A percentile compares a stretch with the other conserved stretches of the same genome.
These are phyloP conservation scores for Vireo altiloquus DNA, from an alignment of 2,113 vertebrate genomes.

Conservation along the genomic window DNA sequence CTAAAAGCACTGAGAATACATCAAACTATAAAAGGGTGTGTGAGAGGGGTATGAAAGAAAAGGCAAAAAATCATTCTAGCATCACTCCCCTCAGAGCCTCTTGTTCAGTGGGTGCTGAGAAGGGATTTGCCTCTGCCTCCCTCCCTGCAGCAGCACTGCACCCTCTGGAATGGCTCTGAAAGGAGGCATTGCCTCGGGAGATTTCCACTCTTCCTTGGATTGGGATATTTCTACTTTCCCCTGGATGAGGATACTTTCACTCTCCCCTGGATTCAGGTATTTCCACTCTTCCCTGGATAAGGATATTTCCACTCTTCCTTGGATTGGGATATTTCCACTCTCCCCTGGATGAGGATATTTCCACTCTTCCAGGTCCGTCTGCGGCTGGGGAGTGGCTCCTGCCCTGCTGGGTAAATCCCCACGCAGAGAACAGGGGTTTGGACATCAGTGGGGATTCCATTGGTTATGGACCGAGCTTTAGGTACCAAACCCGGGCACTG, in stretches of 20 bases:
- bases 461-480: background rate
- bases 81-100: background rate
- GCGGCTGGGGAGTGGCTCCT: background rate
- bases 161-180: background rate
- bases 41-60: too few species aligned
- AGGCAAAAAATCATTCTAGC: too few species aligned
- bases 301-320: too few species aligned
- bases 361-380: background rate
- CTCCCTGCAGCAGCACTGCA: background rate
- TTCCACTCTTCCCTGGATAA: accelerated
- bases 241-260: accelerated
- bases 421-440: accelerated
- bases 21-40: too few species aligned
- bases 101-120: background rate
- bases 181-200: background rate
- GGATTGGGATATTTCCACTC: too few species aligned
- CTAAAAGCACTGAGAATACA: too few species aligned
- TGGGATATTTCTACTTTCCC: too few species aligned
- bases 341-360: accelerated
- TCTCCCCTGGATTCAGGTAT: too few species aligned
- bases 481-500: background rate
- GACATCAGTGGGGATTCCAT: too few species aligned
- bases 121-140: background rate
- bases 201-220: too few species aligned
- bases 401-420: background rate